These are phyloP conservation scores for Odocoileus virginianus DNA, from an alignment of 2,113 vertebrate genomes.

Conservation along the genomic window DNA sequence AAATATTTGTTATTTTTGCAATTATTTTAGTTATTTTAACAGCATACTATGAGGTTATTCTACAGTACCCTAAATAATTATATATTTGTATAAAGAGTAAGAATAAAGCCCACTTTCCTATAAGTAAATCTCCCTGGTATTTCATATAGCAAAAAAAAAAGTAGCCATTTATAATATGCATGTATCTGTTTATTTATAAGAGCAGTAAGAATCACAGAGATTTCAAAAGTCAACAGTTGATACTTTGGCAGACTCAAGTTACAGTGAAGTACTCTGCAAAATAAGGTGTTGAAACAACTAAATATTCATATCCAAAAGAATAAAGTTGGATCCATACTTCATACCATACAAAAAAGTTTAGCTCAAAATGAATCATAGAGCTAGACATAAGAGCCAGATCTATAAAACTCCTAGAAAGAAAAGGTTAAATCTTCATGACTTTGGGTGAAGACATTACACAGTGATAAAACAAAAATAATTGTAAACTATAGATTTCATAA, in stretches of 20 bases:
- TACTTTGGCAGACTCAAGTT: not conserved
- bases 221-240: not conserved
- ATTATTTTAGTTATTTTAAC: not conserved
- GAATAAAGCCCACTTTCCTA: not conserved
- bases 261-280: not conserved
- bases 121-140: not conserved
- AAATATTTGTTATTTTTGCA: not conserved
- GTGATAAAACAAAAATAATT: too few species aligned
- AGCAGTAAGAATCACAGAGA: not conserved
- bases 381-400: too few species aligned
- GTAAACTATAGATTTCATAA: too few species aligned
- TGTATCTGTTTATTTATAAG: not conserved
- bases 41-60: not conserved
- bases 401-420: too few species aligned
- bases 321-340: not conserved
- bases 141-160: not conserved
- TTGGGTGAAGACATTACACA: too few species aligned
- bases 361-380: too few species aligned
- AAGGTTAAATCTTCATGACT: too few species aligned
- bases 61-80: not conserved
- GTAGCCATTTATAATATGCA: not conserved
- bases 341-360: not conserved
- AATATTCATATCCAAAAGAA: not conserved
- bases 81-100: not conserved
- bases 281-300: not conserved